These are phyloP conservation scores for Epicampocera succincta DNA, from an alignment of 2,888 invertebrate species.

Conservation along the genomic window DNA sequence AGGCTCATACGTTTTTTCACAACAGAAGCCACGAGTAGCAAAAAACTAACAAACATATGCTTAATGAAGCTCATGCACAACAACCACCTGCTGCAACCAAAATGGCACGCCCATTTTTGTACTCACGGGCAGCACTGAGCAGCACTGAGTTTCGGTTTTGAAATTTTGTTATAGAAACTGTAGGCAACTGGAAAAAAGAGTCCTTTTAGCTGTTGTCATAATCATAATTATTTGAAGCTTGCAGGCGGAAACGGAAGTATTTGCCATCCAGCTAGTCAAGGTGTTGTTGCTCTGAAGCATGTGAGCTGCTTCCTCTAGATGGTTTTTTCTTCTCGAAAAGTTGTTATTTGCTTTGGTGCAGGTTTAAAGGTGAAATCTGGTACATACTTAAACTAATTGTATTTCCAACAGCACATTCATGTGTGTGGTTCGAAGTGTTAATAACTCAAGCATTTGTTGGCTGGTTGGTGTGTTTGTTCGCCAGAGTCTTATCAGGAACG, in stretches of 20 bases:
- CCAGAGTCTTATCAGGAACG: conserved; percentile 25
- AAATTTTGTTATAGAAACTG: conserved; percentile 15
- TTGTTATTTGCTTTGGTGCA: conserved; percentile 34
- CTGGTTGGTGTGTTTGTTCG: conserved; percentile 22
- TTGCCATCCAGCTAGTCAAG: conserved; percentile 44
- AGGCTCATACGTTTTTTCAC: conserved; percentile 33
- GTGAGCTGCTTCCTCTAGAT: conserved; percentile 49
- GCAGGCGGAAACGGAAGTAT: conserved; percentile 64
- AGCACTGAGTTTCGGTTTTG: conserved; percentile 18
- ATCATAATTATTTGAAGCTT: conserved; percentile 69
- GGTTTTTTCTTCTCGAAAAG: conserved; percentile 39
- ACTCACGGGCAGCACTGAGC: not conserved
- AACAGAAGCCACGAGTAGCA: not conserved
- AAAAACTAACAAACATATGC: conserved; percentile 73
- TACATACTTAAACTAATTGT: conserved; percentile 51
- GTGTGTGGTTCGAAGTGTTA: conserved; percentile 58
- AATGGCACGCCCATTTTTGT: conserved; percentile 64
- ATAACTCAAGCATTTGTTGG: conserved; percentile 65
- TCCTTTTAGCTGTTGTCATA: conserved; percentile 57
- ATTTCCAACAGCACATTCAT: conserved; percentile 18
- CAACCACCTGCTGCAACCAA: conserved; percentile 43
- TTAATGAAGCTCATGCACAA: conserved; percentile 79
- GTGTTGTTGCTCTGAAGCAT: conserved; percentile 52
- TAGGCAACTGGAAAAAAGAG: conserved; percentile 9
- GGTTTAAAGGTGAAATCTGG: conserved; percentile 54